Conservation (phyloP, 2,797 vertebrate species). For the Holocentrus rufus region DNA sequence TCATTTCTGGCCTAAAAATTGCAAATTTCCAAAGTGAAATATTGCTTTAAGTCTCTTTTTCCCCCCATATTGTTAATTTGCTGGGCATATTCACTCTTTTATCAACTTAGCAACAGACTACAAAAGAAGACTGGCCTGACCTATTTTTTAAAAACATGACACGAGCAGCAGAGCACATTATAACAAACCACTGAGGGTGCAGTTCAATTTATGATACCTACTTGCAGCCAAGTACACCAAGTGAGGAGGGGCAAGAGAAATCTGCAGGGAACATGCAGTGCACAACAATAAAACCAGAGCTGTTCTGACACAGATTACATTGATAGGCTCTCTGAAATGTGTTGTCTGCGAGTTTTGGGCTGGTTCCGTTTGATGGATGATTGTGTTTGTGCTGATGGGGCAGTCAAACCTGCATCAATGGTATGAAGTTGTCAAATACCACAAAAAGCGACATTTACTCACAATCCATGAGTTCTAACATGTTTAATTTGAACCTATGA, state of each 20-base stretch:
- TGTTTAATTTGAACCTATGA: constrained; percentile 20
- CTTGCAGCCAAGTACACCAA: constrained; percentile 16
- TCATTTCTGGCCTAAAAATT: no score
- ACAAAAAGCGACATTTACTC: constrained; percentile 7
- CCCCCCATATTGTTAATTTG: constrained; percentile 13
- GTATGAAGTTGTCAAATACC: constrained; percentile 46
- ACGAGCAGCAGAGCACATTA: constrained; percentile 22
- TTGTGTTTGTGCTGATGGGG: constrained; percentile 56
- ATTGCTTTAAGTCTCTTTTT: constrained; percentile 3
- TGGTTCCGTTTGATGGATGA: constrained; percentile 46
- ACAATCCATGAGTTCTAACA: constrained; percentile 15
- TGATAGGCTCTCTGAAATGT: constrained; percentile 6
- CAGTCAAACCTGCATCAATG: constrained; percentile 32
- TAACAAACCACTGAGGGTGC: constrained; percentile 39
- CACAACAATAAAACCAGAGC: constrained; percentile 24
- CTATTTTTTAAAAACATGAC: constrained; percentile 30
- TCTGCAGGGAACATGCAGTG: constrained; percentile 20
- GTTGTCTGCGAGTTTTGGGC: no score
- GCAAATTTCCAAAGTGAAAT: neutral
- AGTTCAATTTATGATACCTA: constrained; percentile 43
- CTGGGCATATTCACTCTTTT: constrained; percentile 34
- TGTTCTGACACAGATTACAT: constrained; percentile 18
- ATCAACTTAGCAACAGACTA: constrained; percentile 17
- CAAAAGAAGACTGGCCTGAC: constrained; percentile 42
- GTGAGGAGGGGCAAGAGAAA: constrained; percentile 5